Conservation (phyloP, 2,113 vertebrate species). For the Amia ocellicauda region DNA sequence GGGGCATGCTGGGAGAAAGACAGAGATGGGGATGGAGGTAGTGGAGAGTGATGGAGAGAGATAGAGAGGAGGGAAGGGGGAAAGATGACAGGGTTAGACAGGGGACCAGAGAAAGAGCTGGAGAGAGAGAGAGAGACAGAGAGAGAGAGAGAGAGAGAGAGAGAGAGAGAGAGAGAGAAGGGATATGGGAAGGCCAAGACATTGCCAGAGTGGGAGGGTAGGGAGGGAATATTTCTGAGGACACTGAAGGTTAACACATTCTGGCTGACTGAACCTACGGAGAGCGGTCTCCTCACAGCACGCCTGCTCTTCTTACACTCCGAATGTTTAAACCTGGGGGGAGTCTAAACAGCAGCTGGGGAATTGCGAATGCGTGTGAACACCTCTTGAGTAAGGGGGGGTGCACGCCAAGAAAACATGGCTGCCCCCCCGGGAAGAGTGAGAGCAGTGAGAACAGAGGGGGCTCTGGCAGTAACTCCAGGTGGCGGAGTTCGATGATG, state of each 20-base stretch:
- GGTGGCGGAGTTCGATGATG: too few relatives aligned
- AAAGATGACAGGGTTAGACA: background rate
- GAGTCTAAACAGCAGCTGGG: too few relatives aligned
- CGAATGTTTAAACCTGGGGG: too few relatives aligned
- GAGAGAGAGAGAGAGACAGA: constrained; percentile 12
- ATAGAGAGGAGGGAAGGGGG: constrained; percentile 6
- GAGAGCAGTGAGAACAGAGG: background rate
- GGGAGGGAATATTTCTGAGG: too few relatives aligned
- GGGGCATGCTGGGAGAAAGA: background rate
- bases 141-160: constrained; percentile 21
- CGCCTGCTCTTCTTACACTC: too few relatives aligned
- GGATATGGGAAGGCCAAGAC: constrained; percentile 16
- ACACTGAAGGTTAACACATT: too few relatives aligned
- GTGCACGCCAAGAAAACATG: too few relatives aligned
- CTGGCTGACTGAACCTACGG: too few relatives aligned
- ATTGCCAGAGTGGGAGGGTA: constrained; percentile 38
- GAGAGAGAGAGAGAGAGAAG: constrained; percentile 9
- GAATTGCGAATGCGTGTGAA: too few relatives aligned
- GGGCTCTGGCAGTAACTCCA: too few relatives aligned
- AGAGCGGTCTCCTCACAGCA: too few relatives aligned
- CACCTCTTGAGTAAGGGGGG: too few relatives aligned
- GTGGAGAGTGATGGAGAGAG: constrained; percentile 9
- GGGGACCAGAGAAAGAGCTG: constrained; percentile 26
- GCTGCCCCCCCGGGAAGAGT: constrained; percentile 4
- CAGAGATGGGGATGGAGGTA: background rate